Conservation (phyloP, 1,140 invertebrate species). For the Drosophila mojavensis region DNA sequence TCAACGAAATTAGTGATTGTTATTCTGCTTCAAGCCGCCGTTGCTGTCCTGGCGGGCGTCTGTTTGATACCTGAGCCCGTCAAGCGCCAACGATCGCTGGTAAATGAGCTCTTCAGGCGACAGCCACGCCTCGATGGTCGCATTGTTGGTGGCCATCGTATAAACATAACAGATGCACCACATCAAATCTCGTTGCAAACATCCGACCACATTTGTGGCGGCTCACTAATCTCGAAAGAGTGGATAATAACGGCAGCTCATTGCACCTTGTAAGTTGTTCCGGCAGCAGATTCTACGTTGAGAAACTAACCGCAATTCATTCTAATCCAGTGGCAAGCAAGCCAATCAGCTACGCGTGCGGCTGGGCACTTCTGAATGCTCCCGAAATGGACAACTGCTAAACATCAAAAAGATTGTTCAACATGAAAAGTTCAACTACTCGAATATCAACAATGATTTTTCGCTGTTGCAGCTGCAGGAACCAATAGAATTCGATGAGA, state of each 20-base stretch:
- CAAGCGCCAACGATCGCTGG: conserved; percentile 52
- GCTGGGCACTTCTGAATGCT: conserved; percentile 65
- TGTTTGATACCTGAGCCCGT: conserved; percentile 71
- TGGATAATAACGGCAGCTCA: conserved; percentile 86
- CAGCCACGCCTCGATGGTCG: conserved; percentile 77
- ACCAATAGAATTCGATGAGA: conserved; percentile 71
- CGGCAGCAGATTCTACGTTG: background rate
- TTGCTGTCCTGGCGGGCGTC: conserved; percentile 54
- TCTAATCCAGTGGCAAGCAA: conserved; percentile 59
- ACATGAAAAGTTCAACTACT: conserved; percentile 72
- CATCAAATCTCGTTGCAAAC: conserved; percentile 85
- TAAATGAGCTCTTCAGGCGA: conserved; percentile 29
- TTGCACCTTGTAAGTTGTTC: conserved; percentile 84
- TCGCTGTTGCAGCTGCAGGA: conserved; percentile 75
- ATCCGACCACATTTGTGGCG: conserved; percentile 86
- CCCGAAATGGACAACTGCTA: conserved; percentile 66
- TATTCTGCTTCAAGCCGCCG: conserved; percentile 49
- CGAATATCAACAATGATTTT: conserved; percentile 82
- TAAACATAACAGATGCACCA: conserved; percentile 84
- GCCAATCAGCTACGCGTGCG: conserved; percentile 64
- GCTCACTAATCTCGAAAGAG: conserved; percentile 86
- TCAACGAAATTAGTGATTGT: conserved; percentile 32
- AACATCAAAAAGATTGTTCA: conserved; percentile 72
- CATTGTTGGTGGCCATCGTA: conserved; percentile 84
- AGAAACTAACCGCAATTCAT: background rate